Conservation (phyloP, 2,888 invertebrate genomes). For the Stenchaetothrips biformis region DNA sequence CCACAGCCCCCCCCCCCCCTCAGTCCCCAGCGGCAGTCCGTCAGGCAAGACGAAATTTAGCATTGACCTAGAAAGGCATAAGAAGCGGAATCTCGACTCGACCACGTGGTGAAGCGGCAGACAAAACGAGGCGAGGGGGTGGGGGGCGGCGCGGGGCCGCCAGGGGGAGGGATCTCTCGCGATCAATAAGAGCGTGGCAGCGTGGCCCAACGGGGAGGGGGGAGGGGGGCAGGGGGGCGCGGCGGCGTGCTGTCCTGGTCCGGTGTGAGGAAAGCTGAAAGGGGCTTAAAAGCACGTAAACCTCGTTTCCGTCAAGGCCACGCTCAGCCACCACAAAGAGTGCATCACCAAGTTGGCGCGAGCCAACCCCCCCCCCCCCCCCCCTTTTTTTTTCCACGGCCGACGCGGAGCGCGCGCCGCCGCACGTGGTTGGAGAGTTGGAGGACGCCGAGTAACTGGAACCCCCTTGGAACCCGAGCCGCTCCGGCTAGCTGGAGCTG, state of each 20-base stretch:
- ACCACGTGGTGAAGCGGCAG: constrained; percentile 20
- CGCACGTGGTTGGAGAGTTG: no score
- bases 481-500: no score
- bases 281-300: not conserved
- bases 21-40: not conserved
- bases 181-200: constrained; percentile 26
- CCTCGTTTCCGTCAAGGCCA: no score
- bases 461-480: no score
- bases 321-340: no score
- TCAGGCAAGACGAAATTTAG: not conserved
- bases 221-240: not conserved
- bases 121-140: constrained; percentile 9
- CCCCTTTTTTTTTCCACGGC: no score
- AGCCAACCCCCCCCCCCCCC: no score
- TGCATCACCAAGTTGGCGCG: no score
- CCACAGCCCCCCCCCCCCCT: no score
- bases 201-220: constrained; percentile 8
- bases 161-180: constrained; percentile 23
- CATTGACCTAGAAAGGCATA: constrained; percentile 19
- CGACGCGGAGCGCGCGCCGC: no score
- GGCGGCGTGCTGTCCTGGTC: not conserved
- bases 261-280: not conserved
- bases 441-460: no score
- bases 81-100: not conserved
- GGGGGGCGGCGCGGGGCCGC: not conserved